Conservation (phyloP, 2,113 vertebrate genomes). For the Monarcha castaneiventris region DNA sequence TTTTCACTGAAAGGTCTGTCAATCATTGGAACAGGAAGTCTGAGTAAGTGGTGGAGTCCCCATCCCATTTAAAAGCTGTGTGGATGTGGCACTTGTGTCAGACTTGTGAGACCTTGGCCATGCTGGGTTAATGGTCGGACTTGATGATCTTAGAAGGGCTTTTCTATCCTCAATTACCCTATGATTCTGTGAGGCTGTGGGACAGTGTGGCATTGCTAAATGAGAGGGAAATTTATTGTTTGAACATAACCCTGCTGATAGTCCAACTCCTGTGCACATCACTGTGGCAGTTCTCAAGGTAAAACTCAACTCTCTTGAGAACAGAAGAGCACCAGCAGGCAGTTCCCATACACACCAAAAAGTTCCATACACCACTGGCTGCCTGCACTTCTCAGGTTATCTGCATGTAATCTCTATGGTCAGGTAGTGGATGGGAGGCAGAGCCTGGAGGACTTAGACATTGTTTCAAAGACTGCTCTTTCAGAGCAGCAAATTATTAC, state of each 20-base stretch:
- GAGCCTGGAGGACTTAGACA: neutral
- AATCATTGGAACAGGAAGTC: neutral
- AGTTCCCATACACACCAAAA: fast-evolving
- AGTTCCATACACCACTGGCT: neutral
- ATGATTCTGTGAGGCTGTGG: neutral
- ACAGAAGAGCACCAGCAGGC: fast-evolving
- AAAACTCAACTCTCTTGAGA: neutral
- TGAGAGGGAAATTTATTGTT: neutral
- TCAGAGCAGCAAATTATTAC: neutral
- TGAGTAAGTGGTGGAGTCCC: neutral
- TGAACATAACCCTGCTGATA: neutral
- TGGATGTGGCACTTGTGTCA: no score
- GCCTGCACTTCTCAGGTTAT: no score
- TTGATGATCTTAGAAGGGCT: neutral
- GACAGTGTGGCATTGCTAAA: neutral
- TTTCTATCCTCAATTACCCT: neutral
- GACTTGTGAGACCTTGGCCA: neutral
- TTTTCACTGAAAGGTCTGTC: neutral
- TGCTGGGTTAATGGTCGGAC: neutral
- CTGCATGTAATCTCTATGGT: neutral
- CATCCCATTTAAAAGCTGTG: neutral
- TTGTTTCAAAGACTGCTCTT: neutral
- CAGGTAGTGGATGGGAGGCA: neutral
- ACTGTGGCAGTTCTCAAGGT: neutral
- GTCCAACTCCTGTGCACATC: neutral